Evolutionary conservation across 2,797 vertebrate species (phyloP).

Genomic region (Oreonectes daqikongensis): DNA sequence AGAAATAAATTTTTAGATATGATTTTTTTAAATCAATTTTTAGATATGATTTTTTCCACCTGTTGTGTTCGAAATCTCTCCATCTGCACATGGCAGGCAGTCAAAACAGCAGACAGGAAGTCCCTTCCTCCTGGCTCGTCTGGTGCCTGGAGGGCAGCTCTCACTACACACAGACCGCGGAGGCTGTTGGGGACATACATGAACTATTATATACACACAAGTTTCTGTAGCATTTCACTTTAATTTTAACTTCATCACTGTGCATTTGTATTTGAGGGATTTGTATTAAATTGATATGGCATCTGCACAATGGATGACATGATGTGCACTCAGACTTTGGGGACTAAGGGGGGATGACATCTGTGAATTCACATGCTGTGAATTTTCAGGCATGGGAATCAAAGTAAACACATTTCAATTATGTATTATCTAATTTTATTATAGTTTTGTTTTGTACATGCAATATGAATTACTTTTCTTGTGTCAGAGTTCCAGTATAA

Average conservation of each 20-base stretch:
- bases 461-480: conserved; percentile 25
- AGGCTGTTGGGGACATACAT: conserved; percentile 29
- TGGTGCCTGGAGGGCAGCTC: conserved; percentile 62
- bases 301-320: not conserved
- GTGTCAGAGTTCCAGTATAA: conserved; percentile 71
- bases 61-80: conserved; percentile 64
- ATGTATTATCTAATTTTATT: not conserved
- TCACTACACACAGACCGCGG: conserved; percentile 64
- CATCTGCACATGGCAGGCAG: conserved; percentile 59
- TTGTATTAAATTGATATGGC: not conserved
- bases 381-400: no score
- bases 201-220: not conserved
- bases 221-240: no score
- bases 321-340: not conserved
- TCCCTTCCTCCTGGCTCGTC: conserved; percentile 48
- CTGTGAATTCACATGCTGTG: no score
- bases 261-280: not conserved
- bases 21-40: no score
- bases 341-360: not conserved
- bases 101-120: conserved; percentile 66
- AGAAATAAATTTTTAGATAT: no score
- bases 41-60: no score
- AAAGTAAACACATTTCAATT: not conserved
- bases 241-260: no score
- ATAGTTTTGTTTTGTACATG: not conserved